Evolutionary conservation across 2,797 vertebrate species (phyloP), one percentile per base, ranked within the genome.

Genomic region (Thamnophis elegans): DNA sequence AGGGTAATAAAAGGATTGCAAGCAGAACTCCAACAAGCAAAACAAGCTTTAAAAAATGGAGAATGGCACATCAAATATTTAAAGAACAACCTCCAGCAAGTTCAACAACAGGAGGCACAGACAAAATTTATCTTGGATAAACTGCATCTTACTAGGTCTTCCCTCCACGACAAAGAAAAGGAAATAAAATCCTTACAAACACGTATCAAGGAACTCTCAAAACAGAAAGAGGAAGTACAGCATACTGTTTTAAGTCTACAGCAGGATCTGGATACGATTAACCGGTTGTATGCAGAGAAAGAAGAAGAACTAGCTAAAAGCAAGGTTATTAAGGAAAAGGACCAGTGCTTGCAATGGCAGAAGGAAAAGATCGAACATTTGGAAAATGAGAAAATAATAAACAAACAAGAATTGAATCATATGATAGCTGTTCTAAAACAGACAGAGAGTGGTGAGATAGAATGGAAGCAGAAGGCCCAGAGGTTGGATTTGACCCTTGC

Each of bases 391-490:
- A 92, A 62, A 82, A 94, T 90, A n/a, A 91, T 90, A 14, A 95
- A 1, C 28, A 68, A 93, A 10, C 54, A 94, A 88, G 96, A 97
- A 47, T 0, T 98, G 86, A 93, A 97, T 78, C 32, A 1, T 28
- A 89, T 97, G 13, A 90, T 93, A 92, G 92, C 88, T 55, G 95
- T 98, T 82, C 96, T 98, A 95, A 98, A 98, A 91, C 96, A 93
- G 73, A 98, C 97, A 0, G 98, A 99, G 96, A 97, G 97, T 1
- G 94, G 96, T 91, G 95, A 98, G 96, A 97, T 98, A 1, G 95
- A 97, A 90, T 98, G 97, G 96, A 97, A 96, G 78, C 97, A 98
- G 93, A 98, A 97, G 58, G 95, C 95, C 25, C 96, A 95, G 65
- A 93, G 93, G 25, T 86, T 97, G 94, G 96, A 91, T 0, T 78